Conservation (phyloP, 2,888 invertebrate species). For the Chesias legatella region DNA sequence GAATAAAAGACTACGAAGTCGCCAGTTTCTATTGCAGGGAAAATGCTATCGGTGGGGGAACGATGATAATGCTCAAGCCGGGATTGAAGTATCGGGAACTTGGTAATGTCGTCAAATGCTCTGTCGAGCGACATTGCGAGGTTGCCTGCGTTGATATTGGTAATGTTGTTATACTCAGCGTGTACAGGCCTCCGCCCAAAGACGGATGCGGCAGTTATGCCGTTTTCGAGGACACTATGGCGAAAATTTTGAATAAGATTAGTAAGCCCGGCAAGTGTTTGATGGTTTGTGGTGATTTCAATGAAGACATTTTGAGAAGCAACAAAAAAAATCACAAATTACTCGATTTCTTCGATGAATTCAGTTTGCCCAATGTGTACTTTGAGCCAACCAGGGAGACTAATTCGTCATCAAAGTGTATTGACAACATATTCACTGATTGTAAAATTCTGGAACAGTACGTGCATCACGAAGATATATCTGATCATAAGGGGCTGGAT, state of each 20-base stretch:
- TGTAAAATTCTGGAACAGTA: neutral
- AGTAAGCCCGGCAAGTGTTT: neutral
- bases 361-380: neutral
- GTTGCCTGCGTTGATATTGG: neutral
- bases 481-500: conserved; percentile 5
- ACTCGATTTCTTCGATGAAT: neutral
- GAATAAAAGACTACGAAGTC: neutral
- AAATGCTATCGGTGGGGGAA: neutral
- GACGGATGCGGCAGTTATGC: neutral
- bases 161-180: neutral
- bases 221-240: neutral
- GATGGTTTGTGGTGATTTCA: neutral
- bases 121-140: neutral
- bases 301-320: neutral
- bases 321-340: neutral
- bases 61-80: neutral
- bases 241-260: neutral
- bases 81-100: neutral
- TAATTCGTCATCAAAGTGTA: neutral
- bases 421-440: neutral
- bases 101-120: neutral
- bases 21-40: neutral
- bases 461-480: neutral
- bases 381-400: neutral
- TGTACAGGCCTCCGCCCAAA: neutral